These are phyloP conservation scores for Platorchestia sp. DNA, from an alignment of 1,140 invertebrate species.

Conservation along the genomic window DNA sequence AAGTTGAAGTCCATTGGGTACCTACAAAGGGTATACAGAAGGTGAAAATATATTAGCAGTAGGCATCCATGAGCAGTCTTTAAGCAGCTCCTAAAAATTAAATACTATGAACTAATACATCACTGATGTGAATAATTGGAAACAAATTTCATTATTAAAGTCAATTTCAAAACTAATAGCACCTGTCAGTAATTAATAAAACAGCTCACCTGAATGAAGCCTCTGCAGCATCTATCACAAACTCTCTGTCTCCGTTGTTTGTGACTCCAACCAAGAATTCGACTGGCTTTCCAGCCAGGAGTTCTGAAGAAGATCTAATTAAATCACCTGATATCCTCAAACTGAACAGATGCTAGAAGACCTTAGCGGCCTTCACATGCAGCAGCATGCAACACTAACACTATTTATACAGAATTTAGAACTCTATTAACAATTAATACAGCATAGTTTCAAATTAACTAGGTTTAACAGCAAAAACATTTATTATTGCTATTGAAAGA, in stretches of 20 bases:
- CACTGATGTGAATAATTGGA: too few species aligned
- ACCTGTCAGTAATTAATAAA: background rate
- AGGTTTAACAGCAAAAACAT: background rate
- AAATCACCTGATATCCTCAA: too few species aligned
- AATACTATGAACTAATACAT: too few species aligned
- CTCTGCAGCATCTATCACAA: constrained; percentile 92
- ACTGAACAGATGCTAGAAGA: background rate
- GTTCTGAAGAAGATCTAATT: constrained; percentile 75
- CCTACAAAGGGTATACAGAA: background rate
- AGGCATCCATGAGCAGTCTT: too few species aligned
- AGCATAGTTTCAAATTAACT: too few species aligned
- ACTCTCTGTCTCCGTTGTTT: constrained; percentile 93
- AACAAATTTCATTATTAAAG: too few species aligned
- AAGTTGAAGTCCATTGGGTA: constrained; percentile 96
- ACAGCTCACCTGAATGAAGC: constrained; percentile 86
- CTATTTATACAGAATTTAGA: too few species aligned
- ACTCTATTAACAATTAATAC: too few species aligned
- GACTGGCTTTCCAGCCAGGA: constrained; percentile 91
- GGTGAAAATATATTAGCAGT: background rate
- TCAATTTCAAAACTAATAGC: background rate
- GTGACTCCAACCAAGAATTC: constrained; percentile 97
- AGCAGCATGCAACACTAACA: too few species aligned
- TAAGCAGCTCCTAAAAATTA: too few species aligned
- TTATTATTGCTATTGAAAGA: background rate
- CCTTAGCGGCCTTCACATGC: background rate